Evolutionary conservation across 2,113 vertebrate genomes (phyloP).

Genomic region (Riparia riparia): DNA sequence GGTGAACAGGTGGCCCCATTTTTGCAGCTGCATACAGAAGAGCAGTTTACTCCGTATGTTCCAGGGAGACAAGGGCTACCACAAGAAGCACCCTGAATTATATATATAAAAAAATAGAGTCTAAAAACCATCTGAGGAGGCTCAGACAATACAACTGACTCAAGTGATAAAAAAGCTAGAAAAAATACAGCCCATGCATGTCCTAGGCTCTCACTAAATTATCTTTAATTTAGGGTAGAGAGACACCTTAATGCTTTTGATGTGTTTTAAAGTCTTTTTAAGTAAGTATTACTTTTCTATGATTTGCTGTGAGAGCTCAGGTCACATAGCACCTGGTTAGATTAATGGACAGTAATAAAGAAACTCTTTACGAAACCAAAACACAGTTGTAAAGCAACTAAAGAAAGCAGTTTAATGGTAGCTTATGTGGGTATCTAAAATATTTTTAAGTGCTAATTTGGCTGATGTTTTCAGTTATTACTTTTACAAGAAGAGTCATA

Average conservation of each 20-base stretch:
- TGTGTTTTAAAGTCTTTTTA: not conserved
- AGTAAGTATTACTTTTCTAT: not conserved
- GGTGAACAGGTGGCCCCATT: conserved; percentile 89
- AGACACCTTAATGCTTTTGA: not conserved
- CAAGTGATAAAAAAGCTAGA: not conserved
- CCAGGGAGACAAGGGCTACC: conserved; percentile 83
- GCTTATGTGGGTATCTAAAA: not conserved
- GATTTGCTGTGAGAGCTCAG: not conserved
- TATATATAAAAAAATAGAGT: not conserved
- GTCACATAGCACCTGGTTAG: not conserved
- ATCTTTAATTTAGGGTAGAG: not conserved
- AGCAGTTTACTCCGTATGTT: conserved; percentile 89
- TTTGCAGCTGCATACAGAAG: conserved; percentile 88
- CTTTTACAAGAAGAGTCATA: not conserved
- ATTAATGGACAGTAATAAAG: not conserved
- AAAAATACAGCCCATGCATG: not conserved
- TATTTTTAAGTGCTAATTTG: not conserved
- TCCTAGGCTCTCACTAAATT: not conserved
- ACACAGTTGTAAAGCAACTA: not conserved
- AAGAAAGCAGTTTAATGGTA: not conserved
- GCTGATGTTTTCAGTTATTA: not conserved
- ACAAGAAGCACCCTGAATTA: conserved; percentile 83
- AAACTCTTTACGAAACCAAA: not conserved
- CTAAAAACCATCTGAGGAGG: not conserved
- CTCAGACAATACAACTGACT: not conserved